These are phyloP conservation scores for Vandiemenella viatica DNA, from an alignment of 2,888 invertebrate species.

Conservation along the genomic window DNA sequence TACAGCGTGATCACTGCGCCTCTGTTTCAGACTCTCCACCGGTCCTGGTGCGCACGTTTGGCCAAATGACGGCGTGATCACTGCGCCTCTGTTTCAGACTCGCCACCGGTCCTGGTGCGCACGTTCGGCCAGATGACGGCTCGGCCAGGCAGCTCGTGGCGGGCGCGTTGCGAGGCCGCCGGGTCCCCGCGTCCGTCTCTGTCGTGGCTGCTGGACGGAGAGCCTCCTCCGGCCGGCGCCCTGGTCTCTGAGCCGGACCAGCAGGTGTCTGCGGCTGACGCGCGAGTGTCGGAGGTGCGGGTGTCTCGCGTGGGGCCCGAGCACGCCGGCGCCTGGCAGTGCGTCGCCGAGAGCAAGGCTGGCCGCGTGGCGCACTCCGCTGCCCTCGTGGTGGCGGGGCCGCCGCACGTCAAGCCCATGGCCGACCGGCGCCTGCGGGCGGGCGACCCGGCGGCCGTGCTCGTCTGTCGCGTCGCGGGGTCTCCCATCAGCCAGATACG, in stretches of 20 bases:
- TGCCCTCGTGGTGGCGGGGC: constrained; percentile 29
- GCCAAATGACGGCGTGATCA: too few relatives aligned
- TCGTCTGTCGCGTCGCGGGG: constrained; percentile 20
- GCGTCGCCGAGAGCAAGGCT: constrained; percentile 14
- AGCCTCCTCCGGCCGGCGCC: constrained; percentile 19
- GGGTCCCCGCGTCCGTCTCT: constrained; percentile 31
- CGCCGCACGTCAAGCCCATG: constrained; percentile 21
- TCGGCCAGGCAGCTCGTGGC: constrained; percentile 28
- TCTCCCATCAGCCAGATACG: constrained; percentile 19
- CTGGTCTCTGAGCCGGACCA: too few relatives aligned
- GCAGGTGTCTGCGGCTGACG: not conserved
- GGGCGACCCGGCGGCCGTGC: constrained; percentile 14
- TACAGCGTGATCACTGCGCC: too few relatives aligned
- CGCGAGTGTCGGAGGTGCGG: constrained; percentile 22
- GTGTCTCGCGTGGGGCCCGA: constrained; percentile 21
- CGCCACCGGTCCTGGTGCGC: too few relatives aligned
- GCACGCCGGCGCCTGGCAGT: constrained; percentile 23
- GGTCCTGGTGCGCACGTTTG: too few relatives aligned
- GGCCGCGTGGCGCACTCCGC: constrained; percentile 23
- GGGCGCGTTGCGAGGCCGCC: constrained; percentile 29
- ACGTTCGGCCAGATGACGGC: constrained; percentile 27
- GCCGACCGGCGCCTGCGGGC: constrained; percentile 25
- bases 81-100: too few relatives aligned
- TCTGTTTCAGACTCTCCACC: too few relatives aligned
- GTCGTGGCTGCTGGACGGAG: constrained; percentile 27